Evolutionary conservation across 1,140 invertebrate genomes (phyloP).

Genomic region (Drosophila navojoa): DNA sequence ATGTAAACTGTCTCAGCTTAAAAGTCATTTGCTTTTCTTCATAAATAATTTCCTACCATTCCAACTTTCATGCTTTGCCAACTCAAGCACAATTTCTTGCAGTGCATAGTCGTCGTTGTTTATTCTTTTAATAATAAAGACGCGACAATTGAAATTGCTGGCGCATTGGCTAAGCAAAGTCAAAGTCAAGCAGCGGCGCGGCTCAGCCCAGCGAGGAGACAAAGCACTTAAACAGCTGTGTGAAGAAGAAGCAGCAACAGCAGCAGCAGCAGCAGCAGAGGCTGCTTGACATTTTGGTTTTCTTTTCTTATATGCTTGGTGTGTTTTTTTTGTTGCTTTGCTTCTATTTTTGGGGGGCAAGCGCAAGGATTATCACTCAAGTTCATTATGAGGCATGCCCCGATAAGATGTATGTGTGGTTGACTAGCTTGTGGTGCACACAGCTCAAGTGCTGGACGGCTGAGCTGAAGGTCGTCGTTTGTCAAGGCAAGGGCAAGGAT

Average conservation of each 20-base stretch:
- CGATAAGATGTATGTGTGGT: constrained; percentile 51
- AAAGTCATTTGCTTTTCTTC: no score
- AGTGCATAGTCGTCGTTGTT: background rate
- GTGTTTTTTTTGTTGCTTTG: constrained; percentile 22
- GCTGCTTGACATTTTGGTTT: constrained; percentile 64
- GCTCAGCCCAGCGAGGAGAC: no score
- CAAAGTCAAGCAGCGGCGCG: constrained; percentile 5
- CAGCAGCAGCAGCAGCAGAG: constrained; percentile 7
- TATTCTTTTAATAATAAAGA: background rate
- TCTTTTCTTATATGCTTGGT: constrained; percentile 11
- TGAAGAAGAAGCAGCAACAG: background rate
- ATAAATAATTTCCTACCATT: no score
- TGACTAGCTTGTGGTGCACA: background rate
- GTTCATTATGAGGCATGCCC: constrained; percentile 69
- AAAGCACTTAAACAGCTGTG: background rate
- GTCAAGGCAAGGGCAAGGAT: constrained; percentile 75
- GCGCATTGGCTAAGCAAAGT: constrained; percentile 9
- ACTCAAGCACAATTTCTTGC: background rate
- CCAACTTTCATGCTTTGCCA: no score
- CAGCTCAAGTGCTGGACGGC: constrained; percentile 46
- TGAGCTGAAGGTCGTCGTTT: constrained; percentile 65
- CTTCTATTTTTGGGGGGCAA: constrained; percentile 22
- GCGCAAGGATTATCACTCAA: constrained; percentile 74
- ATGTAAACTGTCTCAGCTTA: no score
- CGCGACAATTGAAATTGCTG: constrained; percentile 1